A percentile compares a stretch with the other conserved stretches of the same genome.
Conservation (phyloP, 1,140 invertebrate species). For the Muscidifurax raptorellus region DNA sequence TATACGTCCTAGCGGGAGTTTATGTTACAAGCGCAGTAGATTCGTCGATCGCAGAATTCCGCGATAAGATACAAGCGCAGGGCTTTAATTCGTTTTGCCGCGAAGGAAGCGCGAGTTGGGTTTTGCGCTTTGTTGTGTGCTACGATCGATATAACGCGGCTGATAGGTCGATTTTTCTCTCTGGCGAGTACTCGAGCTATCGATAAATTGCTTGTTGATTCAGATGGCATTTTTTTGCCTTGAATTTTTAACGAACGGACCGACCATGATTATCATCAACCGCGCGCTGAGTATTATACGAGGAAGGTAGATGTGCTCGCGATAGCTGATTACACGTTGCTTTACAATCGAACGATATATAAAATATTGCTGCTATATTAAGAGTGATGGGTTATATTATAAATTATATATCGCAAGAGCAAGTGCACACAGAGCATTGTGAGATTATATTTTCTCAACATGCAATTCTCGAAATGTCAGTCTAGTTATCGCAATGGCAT, state of each 20-base stretch:
- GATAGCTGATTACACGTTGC: not conserved
- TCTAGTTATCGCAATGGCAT: too few relatives aligned
- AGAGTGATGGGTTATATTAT: not conserved
- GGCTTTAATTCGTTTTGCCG: not conserved
- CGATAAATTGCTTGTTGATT: not conserved
- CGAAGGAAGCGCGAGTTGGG: too few relatives aligned
- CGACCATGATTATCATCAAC: not conserved
- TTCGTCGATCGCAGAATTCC: conserved; percentile 1
- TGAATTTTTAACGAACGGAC: not conserved
- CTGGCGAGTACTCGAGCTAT: too few relatives aligned
- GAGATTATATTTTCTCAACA: not conserved
- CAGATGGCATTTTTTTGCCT: not conserved
- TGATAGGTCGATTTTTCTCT: too few relatives aligned
- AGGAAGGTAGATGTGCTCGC: not conserved
- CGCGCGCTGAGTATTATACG: too few relatives aligned
- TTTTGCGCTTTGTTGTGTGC: too few relatives aligned
- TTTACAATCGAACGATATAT: not conserved
- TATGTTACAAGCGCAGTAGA: not conserved
- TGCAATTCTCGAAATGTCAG: too few relatives aligned
- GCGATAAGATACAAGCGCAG: not conserved
- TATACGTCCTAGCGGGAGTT: not conserved
- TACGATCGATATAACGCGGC: too few relatives aligned
- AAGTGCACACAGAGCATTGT: not conserved
- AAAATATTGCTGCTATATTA: not conserved
- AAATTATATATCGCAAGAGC: not conserved